A percentile compares a stretch with the other conserved stretches of the same genome.
Evolutionary conservation across 2,888 invertebrate species (phyloP).

Genomic region (Pterostichus niger): DNA sequence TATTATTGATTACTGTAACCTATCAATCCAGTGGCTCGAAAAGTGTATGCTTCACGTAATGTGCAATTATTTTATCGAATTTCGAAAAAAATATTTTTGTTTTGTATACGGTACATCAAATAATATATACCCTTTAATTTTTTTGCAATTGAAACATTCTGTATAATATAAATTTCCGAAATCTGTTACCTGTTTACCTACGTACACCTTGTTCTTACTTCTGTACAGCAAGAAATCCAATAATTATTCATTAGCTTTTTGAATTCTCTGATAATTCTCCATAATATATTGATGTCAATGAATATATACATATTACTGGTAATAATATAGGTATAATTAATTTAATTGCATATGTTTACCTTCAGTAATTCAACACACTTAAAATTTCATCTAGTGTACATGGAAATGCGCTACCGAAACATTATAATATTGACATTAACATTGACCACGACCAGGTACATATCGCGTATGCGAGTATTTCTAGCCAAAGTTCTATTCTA

Average conservation of each 20-base stretch:
- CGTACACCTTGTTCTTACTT: too few species aligned
- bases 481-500: slow-evolving; percentile 19
- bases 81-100: too few species aligned
- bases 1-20: too few species aligned
- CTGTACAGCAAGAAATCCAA: neutral
- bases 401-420: neutral
- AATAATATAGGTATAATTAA: slow-evolving; percentile 6
- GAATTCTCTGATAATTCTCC: too few species aligned
- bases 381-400: slow-evolving; percentile 15
- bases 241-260: slow-evolving; percentile 6
- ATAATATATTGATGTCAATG: neutral
- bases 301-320: neutral
- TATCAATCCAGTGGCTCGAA: too few species aligned
- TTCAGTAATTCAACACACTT: slow-evolving; percentile 14
- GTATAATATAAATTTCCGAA: too few species aligned
- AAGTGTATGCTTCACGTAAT: too few species aligned
- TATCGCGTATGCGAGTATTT: neutral
- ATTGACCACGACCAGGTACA: neutral
- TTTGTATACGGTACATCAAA: too few species aligned
- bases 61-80: too few species aligned
- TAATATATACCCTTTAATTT: too few species aligned
- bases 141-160: too few species aligned
- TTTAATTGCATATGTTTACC: slow-evolving; percentile 35
- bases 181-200: too few species aligned
- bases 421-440: slow-evolving; percentile 42